Percentiles rank a stretch among this genome's conserved stretches.
Conservation (phyloP, 2,888 invertebrate species). For the Agrotis exclamationis region DNA sequence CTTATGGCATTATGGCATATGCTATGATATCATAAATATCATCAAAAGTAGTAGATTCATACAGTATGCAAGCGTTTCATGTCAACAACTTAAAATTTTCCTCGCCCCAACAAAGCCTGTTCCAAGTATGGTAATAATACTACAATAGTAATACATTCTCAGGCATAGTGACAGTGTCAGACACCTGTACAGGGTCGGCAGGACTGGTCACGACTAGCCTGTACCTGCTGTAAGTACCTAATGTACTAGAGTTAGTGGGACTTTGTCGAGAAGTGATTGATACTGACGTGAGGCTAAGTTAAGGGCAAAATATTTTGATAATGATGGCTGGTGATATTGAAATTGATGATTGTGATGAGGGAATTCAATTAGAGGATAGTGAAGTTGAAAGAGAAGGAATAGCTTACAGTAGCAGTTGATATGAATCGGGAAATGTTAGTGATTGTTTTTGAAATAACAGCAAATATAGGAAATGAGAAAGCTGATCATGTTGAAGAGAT, state of each 20-base stretch:
- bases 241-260: slow-evolving; percentile 19
- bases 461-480: too few relatives aligned
- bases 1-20: too few relatives aligned
- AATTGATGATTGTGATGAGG: too few relatives aligned
- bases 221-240: slow-evolving; percentile 14
- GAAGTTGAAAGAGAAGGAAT: background rate
- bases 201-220: slow-evolving; percentile 54
- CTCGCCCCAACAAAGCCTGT: slow-evolving; percentile 31
- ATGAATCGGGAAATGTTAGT: background rate
- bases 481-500: too few relatives aligned
- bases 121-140: slow-evolving; percentile 40
- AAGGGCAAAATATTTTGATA: background rate
- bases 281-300: slow-evolving; percentile 18
- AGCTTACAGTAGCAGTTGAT: background rate
- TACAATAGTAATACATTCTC: slow-evolving; percentile 46
- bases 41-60: too few relatives aligned
- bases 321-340: too few relatives aligned
- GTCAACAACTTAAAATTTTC: background rate
- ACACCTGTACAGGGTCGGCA: slow-evolving; percentile 58
- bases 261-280: slow-evolving; percentile 35
- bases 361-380: background rate
- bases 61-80: too few relatives aligned
- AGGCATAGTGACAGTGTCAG: slow-evolving; percentile 43
- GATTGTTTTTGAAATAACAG: too few relatives aligned
- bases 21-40: too few relatives aligned